phyloP scores from a whole-genome alignment of 2,113 vertebrate genomes.

The Eira barbara region DNA sequence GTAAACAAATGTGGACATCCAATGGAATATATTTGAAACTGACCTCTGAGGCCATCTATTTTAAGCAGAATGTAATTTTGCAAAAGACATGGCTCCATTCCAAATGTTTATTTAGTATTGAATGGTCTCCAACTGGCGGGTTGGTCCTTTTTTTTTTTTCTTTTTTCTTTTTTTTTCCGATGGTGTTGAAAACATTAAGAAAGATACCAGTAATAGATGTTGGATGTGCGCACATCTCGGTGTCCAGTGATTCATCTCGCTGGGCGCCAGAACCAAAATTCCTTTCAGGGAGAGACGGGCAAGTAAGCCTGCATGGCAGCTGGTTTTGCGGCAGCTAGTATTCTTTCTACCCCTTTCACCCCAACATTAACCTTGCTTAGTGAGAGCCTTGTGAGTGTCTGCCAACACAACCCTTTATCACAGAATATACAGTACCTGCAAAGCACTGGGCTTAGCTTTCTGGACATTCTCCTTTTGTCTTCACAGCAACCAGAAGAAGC shows the following conservation, averaged over 20 bases:
- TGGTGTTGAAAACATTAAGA: conserved; percentile 45
- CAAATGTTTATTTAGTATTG: conserved; percentile 66
- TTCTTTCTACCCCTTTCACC: neutral
- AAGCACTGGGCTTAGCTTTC: neutral
- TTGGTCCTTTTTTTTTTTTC: neutral
- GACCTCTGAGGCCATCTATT: conserved; percentile 65
- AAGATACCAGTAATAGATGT: conserved; percentile 51
- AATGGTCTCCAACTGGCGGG: conserved; percentile 57
- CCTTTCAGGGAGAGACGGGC: neutral
- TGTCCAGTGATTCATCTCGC: neutral
- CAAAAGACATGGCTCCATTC: conserved; percentile 45
- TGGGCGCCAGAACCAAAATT: neutral
- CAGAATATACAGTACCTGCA: neutral
- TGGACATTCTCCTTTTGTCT: neutral
- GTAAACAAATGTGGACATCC: conserved; percentile 48
- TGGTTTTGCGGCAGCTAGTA: neutral
- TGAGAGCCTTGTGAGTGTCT: neutral
- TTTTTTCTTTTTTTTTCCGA: neutral
- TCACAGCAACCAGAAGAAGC: neutral
- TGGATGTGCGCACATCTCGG: neutral
- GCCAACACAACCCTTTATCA: neutral
- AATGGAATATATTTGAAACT: conserved; percentile 22
- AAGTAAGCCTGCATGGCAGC: neutral
- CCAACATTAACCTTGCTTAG: neutral
- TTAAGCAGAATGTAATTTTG: conserved; percentile 62